A percentile compares a stretch with the other conserved stretches of the same genome.
Evolutionary conservation across 2,888 invertebrate genomes (phyloP).

Genomic region (Drosophila anceps): DNA sequence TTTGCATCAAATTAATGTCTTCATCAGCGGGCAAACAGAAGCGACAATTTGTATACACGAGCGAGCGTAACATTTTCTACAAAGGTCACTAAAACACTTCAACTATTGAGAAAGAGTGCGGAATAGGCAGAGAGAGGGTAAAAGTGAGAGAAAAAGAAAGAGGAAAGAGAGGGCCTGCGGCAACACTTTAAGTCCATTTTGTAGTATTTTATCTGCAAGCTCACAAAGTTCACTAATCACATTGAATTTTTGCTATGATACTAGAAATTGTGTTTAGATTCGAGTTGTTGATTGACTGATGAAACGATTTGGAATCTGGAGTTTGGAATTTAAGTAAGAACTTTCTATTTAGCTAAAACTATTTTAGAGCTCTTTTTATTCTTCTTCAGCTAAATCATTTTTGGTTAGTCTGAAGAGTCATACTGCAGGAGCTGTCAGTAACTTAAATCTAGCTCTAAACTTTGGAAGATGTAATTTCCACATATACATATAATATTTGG

Average conservation of each 20-base stretch:
- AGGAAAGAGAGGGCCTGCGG: neutral
- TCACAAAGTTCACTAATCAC: constrained; percentile 25
- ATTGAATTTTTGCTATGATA: constrained; percentile 2
- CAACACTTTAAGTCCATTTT: constrained; percentile 13
- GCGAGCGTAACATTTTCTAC: constrained; percentile 13
- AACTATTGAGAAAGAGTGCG: neutral
- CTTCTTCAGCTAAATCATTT: too few relatives aligned
- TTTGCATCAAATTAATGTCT: constrained; percentile 82
- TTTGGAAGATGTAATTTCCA: too few relatives aligned
- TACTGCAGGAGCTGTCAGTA: too few relatives aligned
- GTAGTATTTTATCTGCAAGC: constrained; percentile 6
- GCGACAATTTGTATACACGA: constrained; percentile 19
- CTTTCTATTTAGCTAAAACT: neutral
- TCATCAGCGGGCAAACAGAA: constrained; percentile 64
- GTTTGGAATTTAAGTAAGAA: neutral
- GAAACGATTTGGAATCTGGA: neutral
- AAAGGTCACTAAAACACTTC: constrained; percentile 15
- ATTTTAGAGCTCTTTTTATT: too few relatives aligned
- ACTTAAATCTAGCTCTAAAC: too few relatives aligned
- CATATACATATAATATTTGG: too few relatives aligned
- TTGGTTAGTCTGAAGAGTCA: too few relatives aligned
- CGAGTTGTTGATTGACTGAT: neutral
- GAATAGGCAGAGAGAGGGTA: neutral
- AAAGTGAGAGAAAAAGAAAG: neutral
- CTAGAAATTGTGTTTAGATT: neutral